Evolutionary conservation across 2,888 invertebrate species (phyloP).

Genomic region (Perizoma affinitatum): DNA sequence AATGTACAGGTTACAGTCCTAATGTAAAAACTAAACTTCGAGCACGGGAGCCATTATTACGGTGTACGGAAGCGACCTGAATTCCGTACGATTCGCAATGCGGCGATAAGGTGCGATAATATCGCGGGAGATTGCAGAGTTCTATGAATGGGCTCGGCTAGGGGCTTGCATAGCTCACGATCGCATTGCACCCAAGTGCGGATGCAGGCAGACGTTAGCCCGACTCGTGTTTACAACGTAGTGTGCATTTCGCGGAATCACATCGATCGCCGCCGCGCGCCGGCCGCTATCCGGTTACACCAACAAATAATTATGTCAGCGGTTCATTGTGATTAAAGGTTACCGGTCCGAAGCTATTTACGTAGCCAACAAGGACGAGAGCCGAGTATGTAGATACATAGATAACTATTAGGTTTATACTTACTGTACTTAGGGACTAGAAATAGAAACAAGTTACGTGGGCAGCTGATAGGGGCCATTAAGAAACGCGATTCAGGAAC

Average conservation of each 20-base stretch:
- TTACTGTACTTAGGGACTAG: slow-evolving; percentile 52
- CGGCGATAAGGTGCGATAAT: slow-evolving; percentile 50
- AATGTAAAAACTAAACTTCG: slow-evolving; percentile 11
- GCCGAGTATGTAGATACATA: slow-evolving; percentile 53
- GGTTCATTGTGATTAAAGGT: slow-evolving; percentile 67
- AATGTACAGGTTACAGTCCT: slow-evolving; percentile 71
- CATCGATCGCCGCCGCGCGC: slow-evolving; percentile 47
- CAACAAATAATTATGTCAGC: slow-evolving; percentile 78
- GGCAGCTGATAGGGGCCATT: slow-evolving; percentile 66
- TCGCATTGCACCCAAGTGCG: slow-evolving; percentile 64
- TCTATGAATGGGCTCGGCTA: slow-evolving; percentile 69
- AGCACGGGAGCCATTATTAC: slow-evolving; percentile 25
- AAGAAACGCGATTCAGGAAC: slow-evolving; percentile 71
- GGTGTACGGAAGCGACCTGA: slow-evolving; percentile 57
- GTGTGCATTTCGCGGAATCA: slow-evolving; percentile 70
- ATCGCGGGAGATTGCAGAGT: slow-evolving; percentile 52
- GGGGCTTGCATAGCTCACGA: slow-evolving; percentile 50
- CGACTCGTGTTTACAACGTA: slow-evolving; percentile 60
- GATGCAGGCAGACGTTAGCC: slow-evolving; percentile 61
- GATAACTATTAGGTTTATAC: too few species aligned
- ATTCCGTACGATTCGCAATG: slow-evolving; percentile 59
- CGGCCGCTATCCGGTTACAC: slow-evolving; percentile 67
- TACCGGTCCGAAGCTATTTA: slow-evolving; percentile 56
- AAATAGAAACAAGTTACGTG: slow-evolving; percentile 76
- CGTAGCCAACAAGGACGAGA: slow-evolving; percentile 57